phyloP scores from a whole-genome alignment of 2,888 invertebrate genomes.

The Platycnemis pennipes region DNA sequence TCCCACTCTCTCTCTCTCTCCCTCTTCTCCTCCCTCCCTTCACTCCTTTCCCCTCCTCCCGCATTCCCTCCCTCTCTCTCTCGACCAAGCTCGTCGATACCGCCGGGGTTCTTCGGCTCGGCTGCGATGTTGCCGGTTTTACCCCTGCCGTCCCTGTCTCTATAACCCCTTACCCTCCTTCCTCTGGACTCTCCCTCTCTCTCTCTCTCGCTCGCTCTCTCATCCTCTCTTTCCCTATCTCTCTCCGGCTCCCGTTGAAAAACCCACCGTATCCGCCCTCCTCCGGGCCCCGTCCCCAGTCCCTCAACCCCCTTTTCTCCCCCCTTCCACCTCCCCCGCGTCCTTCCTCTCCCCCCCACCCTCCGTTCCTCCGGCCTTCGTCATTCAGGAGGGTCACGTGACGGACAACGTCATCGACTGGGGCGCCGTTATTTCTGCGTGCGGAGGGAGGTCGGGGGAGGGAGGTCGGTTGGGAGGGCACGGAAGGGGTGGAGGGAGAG shows the following conservation, averaged over 20 bases:
- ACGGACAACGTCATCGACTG: conserved; percentile 65
- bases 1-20: conserved; percentile 68
- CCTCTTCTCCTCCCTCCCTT: conserved; percentile 70
- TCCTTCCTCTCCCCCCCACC: background rate
- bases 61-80: conserved; percentile 70
- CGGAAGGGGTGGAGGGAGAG: background rate
- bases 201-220: background rate
- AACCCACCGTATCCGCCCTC: background rate
- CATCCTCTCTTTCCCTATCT: background rate
- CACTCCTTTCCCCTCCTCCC: conserved; percentile 68
- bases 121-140: conserved; percentile 48
- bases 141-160: conserved; percentile 55
- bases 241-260: conserved; percentile 44
- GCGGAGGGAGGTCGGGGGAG: background rate
- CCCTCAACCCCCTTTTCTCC: background rate
- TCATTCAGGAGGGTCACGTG: conserved; percentile 66
- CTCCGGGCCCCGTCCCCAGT: background rate
- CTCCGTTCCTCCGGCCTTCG: conserved; percentile 42
- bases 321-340: conserved; percentile 28
- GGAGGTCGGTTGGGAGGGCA: background rate
- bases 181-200: conserved; percentile 14
- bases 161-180: conserved; percentile 53
- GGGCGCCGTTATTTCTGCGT: conserved; percentile 51
- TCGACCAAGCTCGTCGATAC: conserved; percentile 64
- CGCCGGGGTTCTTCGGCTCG: conserved; percentile 63